These are phyloP conservation scores for Anthoscopus minutus DNA, from an alignment of 2,113 vertebrate genomes.

Conservation along the genomic window DNA sequence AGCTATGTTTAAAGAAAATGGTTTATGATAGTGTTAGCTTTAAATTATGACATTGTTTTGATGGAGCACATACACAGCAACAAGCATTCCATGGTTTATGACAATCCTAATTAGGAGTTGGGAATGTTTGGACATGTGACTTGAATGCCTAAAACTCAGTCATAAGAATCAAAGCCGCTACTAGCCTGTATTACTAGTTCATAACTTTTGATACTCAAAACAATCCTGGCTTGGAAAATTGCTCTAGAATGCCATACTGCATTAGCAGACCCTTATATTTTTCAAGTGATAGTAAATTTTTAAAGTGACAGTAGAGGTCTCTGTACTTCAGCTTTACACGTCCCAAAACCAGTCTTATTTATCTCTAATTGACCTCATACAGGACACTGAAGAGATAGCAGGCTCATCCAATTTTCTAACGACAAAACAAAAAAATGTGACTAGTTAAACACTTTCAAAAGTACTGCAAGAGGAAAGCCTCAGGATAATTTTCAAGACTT, in stretches of 20 bases:
- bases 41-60: neutral
- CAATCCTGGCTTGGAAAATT: neutral
- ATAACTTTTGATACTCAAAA: neutral
- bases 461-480: neutral
- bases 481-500: neutral
- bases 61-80: neutral
- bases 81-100: neutral
- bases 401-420: neutral
- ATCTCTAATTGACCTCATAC: neutral
- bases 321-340: neutral
- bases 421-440: neutral
- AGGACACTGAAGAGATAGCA: neutral
- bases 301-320: neutral
- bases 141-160: neutral
- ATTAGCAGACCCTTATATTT: neutral
- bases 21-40: neutral
- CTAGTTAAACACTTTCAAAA: neutral
- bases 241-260: fast-evolving
- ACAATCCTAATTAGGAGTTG: neutral
- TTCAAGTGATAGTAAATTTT: neutral
- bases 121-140: neutral
- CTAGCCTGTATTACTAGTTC: neutral
- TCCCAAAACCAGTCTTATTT: neutral
- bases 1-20: neutral
- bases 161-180: neutral